phyloP scores from a whole-genome alignment of 92 coral and sea anemone species.

The Zoanthus sociatus region DNA sequence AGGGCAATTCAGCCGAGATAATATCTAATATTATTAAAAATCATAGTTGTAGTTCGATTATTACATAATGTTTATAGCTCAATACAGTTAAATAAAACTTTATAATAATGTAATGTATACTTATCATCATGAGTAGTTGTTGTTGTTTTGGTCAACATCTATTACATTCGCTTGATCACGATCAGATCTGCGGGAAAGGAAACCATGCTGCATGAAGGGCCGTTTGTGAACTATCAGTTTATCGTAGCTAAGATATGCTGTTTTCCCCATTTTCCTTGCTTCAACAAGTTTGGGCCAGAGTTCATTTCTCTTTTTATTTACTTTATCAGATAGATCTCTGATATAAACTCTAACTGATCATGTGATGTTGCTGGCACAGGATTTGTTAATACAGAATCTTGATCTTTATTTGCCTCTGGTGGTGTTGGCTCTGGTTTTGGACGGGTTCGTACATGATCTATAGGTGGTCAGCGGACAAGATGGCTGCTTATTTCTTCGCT shows the following conservation, averaged over 20 bases:
- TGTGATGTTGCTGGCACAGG: slow-evolving; percentile 3
- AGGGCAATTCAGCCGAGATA: too few species aligned
- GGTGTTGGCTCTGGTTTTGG: neutral
- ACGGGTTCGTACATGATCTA: slow-evolving; percentile 59
- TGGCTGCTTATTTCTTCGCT: too few species aligned
- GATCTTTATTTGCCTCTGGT: slow-evolving; percentile 8
- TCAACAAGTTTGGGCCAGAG: neutral
- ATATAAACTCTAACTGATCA: slow-evolving; percentile 1
- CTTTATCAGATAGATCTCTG: neutral
- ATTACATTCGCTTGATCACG: too few species aligned
- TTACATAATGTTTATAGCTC: too few species aligned
- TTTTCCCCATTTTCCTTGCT: neutral
- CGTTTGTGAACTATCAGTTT: neutral
- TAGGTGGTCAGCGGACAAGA: too few species aligned
- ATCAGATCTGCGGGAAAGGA: too few species aligned
- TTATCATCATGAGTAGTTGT: too few species aligned
- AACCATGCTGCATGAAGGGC: neutral
- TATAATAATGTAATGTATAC: too few species aligned
- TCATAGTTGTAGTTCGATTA: too few species aligned
- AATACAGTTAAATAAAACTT: too few species aligned
- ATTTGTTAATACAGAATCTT: neutral
- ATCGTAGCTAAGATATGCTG: neutral
- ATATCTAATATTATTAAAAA: too few species aligned
- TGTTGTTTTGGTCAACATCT: too few species aligned
- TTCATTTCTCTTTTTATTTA: neutral